Base-by-base conservation (phyloP, 2,113 vertebrate species). In the Bothrops jararaca region DNA sequence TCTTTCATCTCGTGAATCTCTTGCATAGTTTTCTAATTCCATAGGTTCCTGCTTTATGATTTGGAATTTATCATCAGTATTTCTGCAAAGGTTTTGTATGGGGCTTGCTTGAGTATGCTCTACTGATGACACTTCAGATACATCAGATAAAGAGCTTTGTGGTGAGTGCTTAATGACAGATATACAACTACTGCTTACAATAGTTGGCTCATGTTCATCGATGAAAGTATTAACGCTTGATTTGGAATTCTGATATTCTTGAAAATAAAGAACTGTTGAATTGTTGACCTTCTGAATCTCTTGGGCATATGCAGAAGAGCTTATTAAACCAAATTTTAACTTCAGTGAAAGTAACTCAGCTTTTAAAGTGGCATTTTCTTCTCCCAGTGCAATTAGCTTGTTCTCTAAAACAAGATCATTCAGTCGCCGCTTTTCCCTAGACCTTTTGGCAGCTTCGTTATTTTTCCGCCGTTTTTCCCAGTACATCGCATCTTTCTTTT, bases 351-450 rank as follows among this genome's bases (percentile, higher is more conserved):
- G 98, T 95, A 99, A 97, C 95, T 99, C 99, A 0, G 98, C 98
- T 96, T 98, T 99, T 64, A 99, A 97, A 90, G 98, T 98, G 56
- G 98, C 98, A 8, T 99, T 99, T 93, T 99, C 99, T 93, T 99
- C 98, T 48, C 99, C 99, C 18, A 99, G 97, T 0, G 98, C 99
- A 96, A 99, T 98, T 91, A 99, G 97, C 96, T 99, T 99, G 97
- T 98, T 99, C 98, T 99, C 99, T 18, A 99, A 97, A 94, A 99
- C 99, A 98, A 99, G 98, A 97, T 99, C 99, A 12, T 99, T 99
- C 64, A 99, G 97, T 5, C 99, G 97, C 0, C 99, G 97, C 94
- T 99, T 99, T 97, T 99, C 99, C 90, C 99, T 98, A 0, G 99
- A 99, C 89, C 99, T 98, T 93, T 99, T 99, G 90, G 99, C 99